phyloP scores from a whole-genome alignment of 2,888 invertebrate genomes.

The Stramonita haemastoma region DNA sequence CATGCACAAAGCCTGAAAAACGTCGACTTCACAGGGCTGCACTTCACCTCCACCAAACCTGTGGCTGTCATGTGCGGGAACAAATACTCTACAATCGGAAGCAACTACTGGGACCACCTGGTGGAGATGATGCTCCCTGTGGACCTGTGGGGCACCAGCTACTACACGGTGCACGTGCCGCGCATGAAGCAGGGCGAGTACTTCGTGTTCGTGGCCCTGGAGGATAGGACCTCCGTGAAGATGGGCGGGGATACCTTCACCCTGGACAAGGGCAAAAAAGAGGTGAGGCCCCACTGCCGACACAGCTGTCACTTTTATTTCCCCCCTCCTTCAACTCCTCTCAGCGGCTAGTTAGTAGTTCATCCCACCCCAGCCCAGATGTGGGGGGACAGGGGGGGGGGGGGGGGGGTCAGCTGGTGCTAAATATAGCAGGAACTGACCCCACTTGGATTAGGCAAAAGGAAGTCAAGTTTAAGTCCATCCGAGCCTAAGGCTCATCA shows the following conservation, averaged over 20 bases:
- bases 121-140: neutral
- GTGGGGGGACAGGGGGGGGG: no score
- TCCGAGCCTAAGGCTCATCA: no score
- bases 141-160: neutral
- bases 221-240: neutral
- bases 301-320: no score
- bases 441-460: no score
- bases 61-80: neutral
- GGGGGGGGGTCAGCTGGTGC: no score
- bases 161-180: neutral
- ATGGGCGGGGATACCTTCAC: neutral
- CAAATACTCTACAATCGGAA: neutral
- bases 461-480: no score
- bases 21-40: neutral
- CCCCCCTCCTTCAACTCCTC: no score
- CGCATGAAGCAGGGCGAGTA: neutral
- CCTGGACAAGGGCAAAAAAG: no score
- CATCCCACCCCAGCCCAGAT: no score
- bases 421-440: no score
- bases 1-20: neutral
- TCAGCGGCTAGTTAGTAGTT: no score
- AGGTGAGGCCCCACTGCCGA: no score
- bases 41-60: neutral
- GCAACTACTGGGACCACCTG: neutral
- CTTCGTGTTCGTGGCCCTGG: neutral